phyloP scores from a whole-genome alignment of 2,113 vertebrate genomes.

The Terrapene triunguis region DNA sequence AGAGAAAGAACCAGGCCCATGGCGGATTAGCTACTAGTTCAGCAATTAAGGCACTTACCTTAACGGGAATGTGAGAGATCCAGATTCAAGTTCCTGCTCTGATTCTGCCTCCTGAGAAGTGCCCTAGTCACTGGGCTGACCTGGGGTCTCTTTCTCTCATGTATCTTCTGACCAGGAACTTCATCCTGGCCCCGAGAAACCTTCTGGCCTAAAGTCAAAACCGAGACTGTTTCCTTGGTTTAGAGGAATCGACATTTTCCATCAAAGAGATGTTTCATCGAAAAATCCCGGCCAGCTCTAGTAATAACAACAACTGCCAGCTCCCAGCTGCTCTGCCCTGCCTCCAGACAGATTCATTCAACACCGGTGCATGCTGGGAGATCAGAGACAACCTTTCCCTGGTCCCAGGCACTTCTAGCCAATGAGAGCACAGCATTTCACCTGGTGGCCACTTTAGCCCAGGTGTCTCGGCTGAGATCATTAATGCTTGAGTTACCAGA shows the following conservation, averaged over 20 bases:
- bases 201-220: neutral
- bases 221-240: neutral
- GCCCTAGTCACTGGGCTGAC: neutral
- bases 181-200: neutral
- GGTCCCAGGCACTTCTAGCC: neutral
- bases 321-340: neutral
- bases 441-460: neutral
- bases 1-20: neutral
- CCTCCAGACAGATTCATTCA: neutral
- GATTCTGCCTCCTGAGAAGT: neutral
- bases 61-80: neutral
- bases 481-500: neutral
- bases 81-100: neutral
- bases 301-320: neutral
- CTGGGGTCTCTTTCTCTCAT: neutral
- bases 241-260: neutral
- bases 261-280: neutral
- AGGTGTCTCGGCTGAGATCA: neutral
- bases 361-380: neutral
- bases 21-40: neutral
- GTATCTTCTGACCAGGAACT: neutral
- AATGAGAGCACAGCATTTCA: neutral
- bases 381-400: neutral
- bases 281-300: neutral
- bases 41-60: neutral